Evolutionary conservation across 2,797 vertebrate species (phyloP), one percentile per base, ranked within the genome.

Genomic region (Pangasius djambal): DNA sequence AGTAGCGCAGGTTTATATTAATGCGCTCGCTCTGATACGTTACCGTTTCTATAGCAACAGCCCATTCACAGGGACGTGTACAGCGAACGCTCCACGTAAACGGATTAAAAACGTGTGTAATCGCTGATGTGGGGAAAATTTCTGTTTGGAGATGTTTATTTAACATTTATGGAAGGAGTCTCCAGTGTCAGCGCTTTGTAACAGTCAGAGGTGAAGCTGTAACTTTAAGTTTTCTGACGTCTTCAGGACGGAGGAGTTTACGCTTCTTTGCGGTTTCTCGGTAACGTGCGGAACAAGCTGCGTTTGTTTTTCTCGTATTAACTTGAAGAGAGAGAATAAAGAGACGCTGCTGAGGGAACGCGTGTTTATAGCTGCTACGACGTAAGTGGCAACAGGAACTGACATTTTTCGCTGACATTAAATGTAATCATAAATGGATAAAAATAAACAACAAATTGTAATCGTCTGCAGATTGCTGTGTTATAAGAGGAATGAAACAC

Each of bases 11-110:
- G 1, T 77, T 12, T 70, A 37, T 3, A 25, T 50, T 20, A 75
- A 20, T 52, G 50, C 50, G 10, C 9, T 52, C 10, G 50, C 3
- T 52, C 50, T 13, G 12, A 52, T 13, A 52, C 50, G 1, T 13
- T 13, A 52, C 6, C 10, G 22, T 77, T 50, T 78, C 48, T 16
- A 78, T 52, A 52, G 48, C 28, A 78, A 75, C 74, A 7, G 74
- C 12, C n/a, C 7, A 6, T n/a, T 25, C 16, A 28, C 44, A 28
- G 44, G 48, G 44, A 50, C 12, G 2, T n/a, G 13, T n/a, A 52
- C 10, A 28, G 25, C 2, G 9, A 8, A 74, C 0, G 2, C 7
- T 9, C 4, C 0, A 1, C 5, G 2, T 22, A 6, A 50, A 74
- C 18, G 1, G 20, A 28, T 13, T n/a, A 31, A 50, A 52, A 15